Evolutionary conservation across 2,888 invertebrate genomes (phyloP).

Genomic region (Metellina segmentata): DNA sequence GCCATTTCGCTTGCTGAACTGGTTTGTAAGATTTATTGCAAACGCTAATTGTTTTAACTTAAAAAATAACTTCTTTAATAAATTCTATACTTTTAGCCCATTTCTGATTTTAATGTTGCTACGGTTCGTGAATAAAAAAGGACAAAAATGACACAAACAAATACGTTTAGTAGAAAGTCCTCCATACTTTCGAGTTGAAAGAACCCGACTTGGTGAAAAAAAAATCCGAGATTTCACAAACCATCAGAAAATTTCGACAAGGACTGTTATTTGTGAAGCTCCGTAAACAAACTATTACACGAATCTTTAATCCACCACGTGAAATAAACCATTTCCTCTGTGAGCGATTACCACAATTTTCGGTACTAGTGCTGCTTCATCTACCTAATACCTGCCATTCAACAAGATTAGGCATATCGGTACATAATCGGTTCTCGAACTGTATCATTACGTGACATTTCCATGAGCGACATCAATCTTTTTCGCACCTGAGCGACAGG

Average conservation of each 20-base stretch:
- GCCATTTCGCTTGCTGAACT: too few relatives aligned
- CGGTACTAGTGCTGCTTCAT: neutral
- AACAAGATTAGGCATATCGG: conserved; percentile 12
- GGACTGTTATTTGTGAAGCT: neutral
- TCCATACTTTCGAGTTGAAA: too few relatives aligned
- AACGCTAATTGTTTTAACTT: too few relatives aligned
- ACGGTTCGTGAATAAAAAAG: too few relatives aligned
- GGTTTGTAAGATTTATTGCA: too few relatives aligned
- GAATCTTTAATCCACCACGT: neutral
- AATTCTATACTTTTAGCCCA: too few relatives aligned
- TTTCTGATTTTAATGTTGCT: too few relatives aligned
- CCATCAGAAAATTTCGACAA: neutral
- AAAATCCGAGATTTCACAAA: neutral
- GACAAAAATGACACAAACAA: too few relatives aligned
- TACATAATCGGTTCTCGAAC: conserved; percentile 18
- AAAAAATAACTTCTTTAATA: too few relatives aligned
- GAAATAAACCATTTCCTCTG: neutral
- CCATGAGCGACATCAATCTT: neutral
- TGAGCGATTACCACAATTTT: neutral
- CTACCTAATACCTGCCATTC: conserved; percentile 9
- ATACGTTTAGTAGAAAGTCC: too few relatives aligned
- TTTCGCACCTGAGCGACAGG: conserved; percentile 18
- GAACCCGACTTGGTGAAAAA: neutral
- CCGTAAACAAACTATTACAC: conserved; percentile 10
- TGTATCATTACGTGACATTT: conserved; percentile 9